phyloP scores from a whole-genome alignment of 2,888 invertebrate genomes.

The Blera fallax region DNA sequence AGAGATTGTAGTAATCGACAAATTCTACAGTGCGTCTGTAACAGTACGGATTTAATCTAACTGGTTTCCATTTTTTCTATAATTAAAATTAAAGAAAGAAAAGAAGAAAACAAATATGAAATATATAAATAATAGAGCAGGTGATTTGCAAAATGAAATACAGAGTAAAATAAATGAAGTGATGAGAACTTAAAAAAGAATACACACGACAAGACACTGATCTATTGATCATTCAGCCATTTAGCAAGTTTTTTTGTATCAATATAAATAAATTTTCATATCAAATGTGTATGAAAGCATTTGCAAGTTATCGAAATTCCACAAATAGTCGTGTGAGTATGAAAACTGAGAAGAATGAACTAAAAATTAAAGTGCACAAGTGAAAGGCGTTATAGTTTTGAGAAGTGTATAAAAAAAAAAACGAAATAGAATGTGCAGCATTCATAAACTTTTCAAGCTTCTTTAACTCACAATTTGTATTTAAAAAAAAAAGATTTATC shows the following conservation, averaged over 20 bases:
- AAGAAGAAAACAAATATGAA: slow-evolving; percentile 75
- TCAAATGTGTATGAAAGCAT: not conserved
- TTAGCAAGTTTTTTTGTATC: not conserved
- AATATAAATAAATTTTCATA: not conserved
- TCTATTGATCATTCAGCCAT: not conserved
- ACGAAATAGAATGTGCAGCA: not conserved
- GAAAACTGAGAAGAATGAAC: not conserved
- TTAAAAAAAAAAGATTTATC: not conserved
- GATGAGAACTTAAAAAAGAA: slow-evolving; percentile 3
- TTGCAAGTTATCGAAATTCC: not conserved
- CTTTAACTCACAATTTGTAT: not conserved
- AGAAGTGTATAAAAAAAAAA: not conserved
- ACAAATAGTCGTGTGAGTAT: not conserved
- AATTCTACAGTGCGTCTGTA: slow-evolving; percentile 81
- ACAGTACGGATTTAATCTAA: slow-evolving; percentile 81
- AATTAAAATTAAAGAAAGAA: slow-evolving; percentile 74
- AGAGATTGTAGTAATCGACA: slow-evolving; percentile 80
- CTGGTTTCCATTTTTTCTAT: slow-evolving; percentile 82
- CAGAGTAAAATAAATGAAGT: not conserved
- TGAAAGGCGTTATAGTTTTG: not conserved
- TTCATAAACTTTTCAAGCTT: not conserved
- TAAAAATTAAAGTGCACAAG: not conserved
- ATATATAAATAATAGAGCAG: slow-evolving; percentile 35
- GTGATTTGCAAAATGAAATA: slow-evolving; percentile 65
- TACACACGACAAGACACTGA: not conserved